A percentile compares a stretch with the other conserved stretches of the same genome.
Conservation (phyloP, 2,113 vertebrate species). For the Chitala chitala region DNA sequence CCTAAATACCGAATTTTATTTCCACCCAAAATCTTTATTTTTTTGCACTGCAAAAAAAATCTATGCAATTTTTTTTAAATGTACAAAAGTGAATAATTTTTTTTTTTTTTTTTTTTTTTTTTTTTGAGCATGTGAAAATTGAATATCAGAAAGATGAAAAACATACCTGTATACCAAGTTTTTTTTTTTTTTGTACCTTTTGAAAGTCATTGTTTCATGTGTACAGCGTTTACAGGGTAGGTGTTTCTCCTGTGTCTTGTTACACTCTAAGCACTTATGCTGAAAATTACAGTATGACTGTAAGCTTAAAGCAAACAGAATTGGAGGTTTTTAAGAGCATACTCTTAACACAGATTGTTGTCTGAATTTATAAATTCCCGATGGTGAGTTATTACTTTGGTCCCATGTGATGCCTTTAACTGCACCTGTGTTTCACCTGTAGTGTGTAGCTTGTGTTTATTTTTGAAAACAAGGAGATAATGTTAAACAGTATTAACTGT, state of each 20-base stretch:
- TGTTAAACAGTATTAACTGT: conserved; percentile 16
- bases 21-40: conserved; percentile 28
- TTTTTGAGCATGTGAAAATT: too few relatives aligned
- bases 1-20: conserved; percentile 29
- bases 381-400: background rate
- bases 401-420: too few relatives aligned
- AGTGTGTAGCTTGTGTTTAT: conserved; percentile 7
- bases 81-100: conserved; percentile 30
- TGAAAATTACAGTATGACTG: conserved; percentile 27
- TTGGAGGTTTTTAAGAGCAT: conserved; percentile 1
- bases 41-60: conserved; percentile 47
- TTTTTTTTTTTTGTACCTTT: conserved; percentile 26
- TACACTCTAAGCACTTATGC: conserved; percentile 15
- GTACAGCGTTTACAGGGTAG: background rate
- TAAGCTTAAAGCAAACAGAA: conserved; percentile 16
- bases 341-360: too few relatives aligned
- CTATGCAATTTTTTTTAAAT: conserved; percentile 43
- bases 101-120: background rate
- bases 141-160: too few relatives aligned
- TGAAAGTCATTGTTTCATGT: conserved; percentile 6
- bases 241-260: conserved; percentile 7
- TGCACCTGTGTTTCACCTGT: background rate
- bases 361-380: background rate
- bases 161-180: too few relatives aligned
- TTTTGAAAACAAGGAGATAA: background rate